Percentiles rank a stretch among this genome's conserved stretches.
phyloP scores from a whole-genome alignment of 2,888 invertebrate species.

The Nipponacmea schrenckii region DNA sequence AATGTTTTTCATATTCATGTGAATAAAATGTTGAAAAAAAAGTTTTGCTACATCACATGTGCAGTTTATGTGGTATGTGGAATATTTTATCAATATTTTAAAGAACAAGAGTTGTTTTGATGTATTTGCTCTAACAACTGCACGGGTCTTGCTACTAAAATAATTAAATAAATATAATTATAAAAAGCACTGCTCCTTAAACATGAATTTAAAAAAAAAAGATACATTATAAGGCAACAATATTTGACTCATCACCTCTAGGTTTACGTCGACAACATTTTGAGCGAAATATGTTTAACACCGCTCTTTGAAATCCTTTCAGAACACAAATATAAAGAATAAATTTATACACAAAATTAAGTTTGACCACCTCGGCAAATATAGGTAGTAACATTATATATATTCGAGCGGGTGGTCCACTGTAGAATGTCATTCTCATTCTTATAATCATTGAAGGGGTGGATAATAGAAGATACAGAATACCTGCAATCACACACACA shows the following conservation, averaged over 20 bases:
- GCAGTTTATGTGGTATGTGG: too few relatives aligned
- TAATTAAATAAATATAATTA: too few relatives aligned
- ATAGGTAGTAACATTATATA: constrained; percentile 24
- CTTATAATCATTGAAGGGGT: constrained; percentile 29
- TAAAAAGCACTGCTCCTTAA: too few relatives aligned
- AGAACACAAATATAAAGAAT: constrained; percentile 15
- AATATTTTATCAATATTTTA: too few relatives aligned
- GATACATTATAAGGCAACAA: not conserved
- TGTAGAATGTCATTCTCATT: constrained; percentile 20
- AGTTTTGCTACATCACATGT: too few relatives aligned
- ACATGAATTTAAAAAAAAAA: too few relatives aligned
- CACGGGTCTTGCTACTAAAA: too few relatives aligned
- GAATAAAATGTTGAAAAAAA: too few relatives aligned
- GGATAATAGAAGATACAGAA: constrained; percentile 28
- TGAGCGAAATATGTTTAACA: not conserved
- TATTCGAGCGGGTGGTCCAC: not conserved
- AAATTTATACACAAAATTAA: constrained; percentile 21
- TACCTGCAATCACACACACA: constrained; percentile 27
- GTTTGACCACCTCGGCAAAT: constrained; percentile 25
- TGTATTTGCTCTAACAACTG: too few relatives aligned
- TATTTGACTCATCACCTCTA: not conserved
- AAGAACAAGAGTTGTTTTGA: too few relatives aligned
- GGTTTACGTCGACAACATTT: not conserved
- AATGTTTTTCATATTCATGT: too few relatives aligned
- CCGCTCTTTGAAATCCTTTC: constrained; percentile 13